Percentiles rank a stretch among this genome's conserved stretches.
Conservation (phyloP, 2,888 invertebrate species). For the Maniola hyperantus region DNA sequence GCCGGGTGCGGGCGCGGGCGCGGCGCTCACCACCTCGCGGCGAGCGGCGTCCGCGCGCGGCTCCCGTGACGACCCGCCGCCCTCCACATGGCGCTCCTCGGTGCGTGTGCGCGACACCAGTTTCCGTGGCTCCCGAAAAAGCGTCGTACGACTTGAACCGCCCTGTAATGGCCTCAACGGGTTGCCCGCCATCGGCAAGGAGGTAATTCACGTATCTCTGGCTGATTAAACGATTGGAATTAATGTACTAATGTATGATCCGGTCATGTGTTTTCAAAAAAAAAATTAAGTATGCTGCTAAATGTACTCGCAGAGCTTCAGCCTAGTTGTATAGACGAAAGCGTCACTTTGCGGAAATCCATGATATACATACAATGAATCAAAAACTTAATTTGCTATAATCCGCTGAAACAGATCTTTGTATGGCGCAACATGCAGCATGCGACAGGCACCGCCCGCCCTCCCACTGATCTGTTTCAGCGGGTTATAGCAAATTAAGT, state of each 20-base stretch:
- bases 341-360: too few species aligned
- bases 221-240: slow-evolving; percentile 47
- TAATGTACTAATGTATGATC: slow-evolving; percentile 31
- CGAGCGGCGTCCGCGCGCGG: slow-evolving; percentile 70
- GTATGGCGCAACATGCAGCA: too few species aligned
- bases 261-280: slow-evolving; percentile 22
- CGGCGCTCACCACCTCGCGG: slow-evolving; percentile 69
- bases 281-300: slow-evolving; percentile 16
- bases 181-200: slow-evolving; percentile 81
- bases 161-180: slow-evolving; percentile 85
- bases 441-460: too few species aligned
- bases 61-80: slow-evolving; percentile 70
- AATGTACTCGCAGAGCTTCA: slow-evolving; percentile 40
- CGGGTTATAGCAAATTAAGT: too few species aligned
- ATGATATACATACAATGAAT: too few species aligned
- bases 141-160: slow-evolving; percentile 85
- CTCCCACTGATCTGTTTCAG: too few species aligned
- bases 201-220: slow-evolving; percentile 75
- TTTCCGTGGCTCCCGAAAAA: slow-evolving; percentile 84
- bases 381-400: too few species aligned
- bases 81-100: slow-evolving; percentile 84
- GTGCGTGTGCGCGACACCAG: slow-evolving; percentile 85
- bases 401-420: too few species aligned
- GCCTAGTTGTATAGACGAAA: too few species aligned
- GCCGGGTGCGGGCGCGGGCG: slow-evolving; percentile 59